A percentile compares a stretch with the other conserved stretches of the same genome.
These are phyloP conservation scores for Potamilus streckersoni DNA, from an alignment of 1,140 invertebrate species.

Conservation along the genomic window DNA sequence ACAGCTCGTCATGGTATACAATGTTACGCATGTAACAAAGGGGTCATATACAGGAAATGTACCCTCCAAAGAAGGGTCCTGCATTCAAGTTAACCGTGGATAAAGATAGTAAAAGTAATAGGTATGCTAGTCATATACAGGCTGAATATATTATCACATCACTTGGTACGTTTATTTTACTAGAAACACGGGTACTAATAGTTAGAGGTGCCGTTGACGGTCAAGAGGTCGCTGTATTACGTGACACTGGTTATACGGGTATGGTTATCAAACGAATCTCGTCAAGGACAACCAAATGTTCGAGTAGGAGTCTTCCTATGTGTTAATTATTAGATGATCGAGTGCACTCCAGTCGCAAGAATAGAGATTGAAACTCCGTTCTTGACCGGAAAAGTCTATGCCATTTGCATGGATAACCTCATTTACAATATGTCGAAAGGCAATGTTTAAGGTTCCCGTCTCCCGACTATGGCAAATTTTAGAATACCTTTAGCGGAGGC, in stretches of 20 bases:
- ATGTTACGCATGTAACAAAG: not conserved
- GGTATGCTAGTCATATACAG: not conserved
- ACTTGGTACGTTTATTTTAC: not conserved
- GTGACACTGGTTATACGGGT: conserved; percentile 14
- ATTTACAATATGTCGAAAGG: not conserved
- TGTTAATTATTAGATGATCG: not conserved
- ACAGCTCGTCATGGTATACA: not conserved
- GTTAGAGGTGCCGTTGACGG: not conserved
- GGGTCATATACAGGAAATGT: not conserved
- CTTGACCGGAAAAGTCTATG: not conserved
- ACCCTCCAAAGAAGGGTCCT: not conserved
- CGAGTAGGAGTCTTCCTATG: not conserved
- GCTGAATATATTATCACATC: not conserved
- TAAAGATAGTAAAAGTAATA: not conserved
- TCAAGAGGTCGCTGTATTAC: not conserved
- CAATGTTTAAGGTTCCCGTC: not conserved
- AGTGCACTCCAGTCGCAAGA: not conserved
- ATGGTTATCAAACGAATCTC: not conserved
- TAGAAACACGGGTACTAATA: not conserved
- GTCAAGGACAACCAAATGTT: not conserved
- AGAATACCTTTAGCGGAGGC: not conserved
- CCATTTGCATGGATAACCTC: conserved; percentile 1
- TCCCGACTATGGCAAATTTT: not conserved
- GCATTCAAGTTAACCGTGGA: too few relatives aligned
- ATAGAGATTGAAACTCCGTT: too few relatives aligned